Percentiles rank a stretch among this genome's conserved stretches.
phyloP scores from a whole-genome alignment of 2,113 vertebrate genomes.

The Tylochromis polylepis region DNA sequence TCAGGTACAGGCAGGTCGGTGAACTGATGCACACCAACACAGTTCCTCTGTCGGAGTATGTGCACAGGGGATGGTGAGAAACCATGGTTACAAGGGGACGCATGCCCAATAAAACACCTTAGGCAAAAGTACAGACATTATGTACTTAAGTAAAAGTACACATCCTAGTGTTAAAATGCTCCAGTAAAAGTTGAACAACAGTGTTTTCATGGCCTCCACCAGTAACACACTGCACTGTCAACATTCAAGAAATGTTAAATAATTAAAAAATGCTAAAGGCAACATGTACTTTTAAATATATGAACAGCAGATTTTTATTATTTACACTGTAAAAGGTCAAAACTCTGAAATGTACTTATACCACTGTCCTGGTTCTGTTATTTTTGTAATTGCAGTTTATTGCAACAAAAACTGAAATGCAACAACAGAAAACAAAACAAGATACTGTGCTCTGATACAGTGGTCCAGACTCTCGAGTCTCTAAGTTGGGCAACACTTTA shows the following conservation, averaged over 20 bases:
- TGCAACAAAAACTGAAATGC: not conserved
- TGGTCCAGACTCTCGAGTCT: not conserved
- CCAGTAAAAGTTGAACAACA: not conserved
- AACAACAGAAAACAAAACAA: not conserved
- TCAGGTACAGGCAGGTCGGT: not conserved
- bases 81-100: not conserved
- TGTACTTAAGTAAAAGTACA: not conserved
- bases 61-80: not conserved
- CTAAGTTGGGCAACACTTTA: not conserved
- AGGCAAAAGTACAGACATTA: not conserved
- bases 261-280: not conserved
- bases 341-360: not conserved
- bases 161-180: not conserved
- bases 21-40: not conserved
- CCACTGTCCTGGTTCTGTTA: not conserved
- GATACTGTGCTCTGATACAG: not conserved
- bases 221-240: fast-evolving
- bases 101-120: not conserved
- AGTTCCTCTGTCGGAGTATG: not conserved
- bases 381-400: not conserved
- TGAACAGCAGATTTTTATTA: not conserved
- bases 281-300: not conserved
- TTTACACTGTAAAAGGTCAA: not conserved
- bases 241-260: not conserved
- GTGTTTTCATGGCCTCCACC: not conserved